Evolutionary conservation across 1,140 invertebrate species (phyloP).

Genomic region (Diabrotica virgifera): DNA sequence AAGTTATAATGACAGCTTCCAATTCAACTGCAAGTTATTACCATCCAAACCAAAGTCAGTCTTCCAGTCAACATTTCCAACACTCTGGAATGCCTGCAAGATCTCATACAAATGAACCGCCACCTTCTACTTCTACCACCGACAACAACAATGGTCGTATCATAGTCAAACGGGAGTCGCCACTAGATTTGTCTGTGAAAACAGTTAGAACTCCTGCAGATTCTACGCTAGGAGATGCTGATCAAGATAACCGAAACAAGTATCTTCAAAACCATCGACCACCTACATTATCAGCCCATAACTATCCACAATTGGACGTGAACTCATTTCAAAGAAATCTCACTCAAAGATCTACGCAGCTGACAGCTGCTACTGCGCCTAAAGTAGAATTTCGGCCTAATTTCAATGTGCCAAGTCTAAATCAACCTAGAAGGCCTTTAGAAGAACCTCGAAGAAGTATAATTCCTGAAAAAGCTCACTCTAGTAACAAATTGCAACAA

Average conservation of each 20-base stretch:
- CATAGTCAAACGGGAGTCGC: constrained; percentile 65
- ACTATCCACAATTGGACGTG: constrained; percentile 32
- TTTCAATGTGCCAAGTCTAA: constrained; percentile 51
- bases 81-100: not conserved
- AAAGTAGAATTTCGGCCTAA: constrained; percentile 70
- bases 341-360: constrained; percentile 43
- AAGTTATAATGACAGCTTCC: constrained; percentile 35
- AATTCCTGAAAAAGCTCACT: constrained; percentile 17
- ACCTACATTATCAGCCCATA: constrained; percentile 26
- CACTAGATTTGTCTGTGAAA: constrained; percentile 80
- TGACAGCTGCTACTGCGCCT: constrained; percentile 54
- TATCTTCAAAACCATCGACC: constrained; percentile 38
- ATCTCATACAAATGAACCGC: not conserved
- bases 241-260: constrained; percentile 35
- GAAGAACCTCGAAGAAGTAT: constrained; percentile 13
- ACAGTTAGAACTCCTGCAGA: constrained; percentile 81
- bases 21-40: constrained; percentile 25
- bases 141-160: constrained; percentile 25
- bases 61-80: constrained; percentile 5
- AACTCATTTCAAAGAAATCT: constrained; percentile 44
- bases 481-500: constrained; percentile 4
- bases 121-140: not conserved
- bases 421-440: constrained; percentile 17
- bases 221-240: constrained; percentile 69
- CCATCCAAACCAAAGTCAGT: constrained; percentile 9